These are phyloP conservation scores for Falco berigora DNA, from an alignment of 2,797 vertebrate species.

Conservation along the genomic window DNA sequence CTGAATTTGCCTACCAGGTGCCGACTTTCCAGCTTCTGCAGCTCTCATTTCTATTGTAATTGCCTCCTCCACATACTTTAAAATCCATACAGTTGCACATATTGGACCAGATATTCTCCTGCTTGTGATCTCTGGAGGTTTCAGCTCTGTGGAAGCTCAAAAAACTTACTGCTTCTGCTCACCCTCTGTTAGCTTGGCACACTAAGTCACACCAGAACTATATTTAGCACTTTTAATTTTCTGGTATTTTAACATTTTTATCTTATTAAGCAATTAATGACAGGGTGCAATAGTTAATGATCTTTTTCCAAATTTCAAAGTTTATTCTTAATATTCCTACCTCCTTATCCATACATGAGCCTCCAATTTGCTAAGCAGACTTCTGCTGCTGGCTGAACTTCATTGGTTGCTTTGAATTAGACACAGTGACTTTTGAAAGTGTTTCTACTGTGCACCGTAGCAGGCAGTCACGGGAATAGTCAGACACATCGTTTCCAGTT, in stretches of 20 bases:
- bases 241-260: background rate
- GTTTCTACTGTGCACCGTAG: background rate
- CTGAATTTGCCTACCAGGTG: background rate
- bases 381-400: background rate
- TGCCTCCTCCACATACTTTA: background rate
- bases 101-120: background rate
- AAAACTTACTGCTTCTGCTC: background rate
- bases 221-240: background rate
- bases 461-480: background rate
- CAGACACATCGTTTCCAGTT: background rate
- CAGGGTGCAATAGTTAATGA: background rate
- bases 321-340: background rate
- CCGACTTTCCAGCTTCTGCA: background rate
- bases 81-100: background rate
- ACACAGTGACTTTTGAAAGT: background rate
- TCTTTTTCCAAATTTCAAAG: background rate
- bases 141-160: background rate
- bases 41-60: background rate
- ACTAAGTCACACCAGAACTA: background rate
- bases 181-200: background rate
- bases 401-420: background rate
- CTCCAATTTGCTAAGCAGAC: background rate
- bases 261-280: background rate
- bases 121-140: background rate
- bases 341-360: background rate